Percentiles rank a stretch among this genome's conserved stretches.
phyloP scores from a whole-genome alignment of 2,888 invertebrate genomes.

The Drosophila rellima region DNA sequence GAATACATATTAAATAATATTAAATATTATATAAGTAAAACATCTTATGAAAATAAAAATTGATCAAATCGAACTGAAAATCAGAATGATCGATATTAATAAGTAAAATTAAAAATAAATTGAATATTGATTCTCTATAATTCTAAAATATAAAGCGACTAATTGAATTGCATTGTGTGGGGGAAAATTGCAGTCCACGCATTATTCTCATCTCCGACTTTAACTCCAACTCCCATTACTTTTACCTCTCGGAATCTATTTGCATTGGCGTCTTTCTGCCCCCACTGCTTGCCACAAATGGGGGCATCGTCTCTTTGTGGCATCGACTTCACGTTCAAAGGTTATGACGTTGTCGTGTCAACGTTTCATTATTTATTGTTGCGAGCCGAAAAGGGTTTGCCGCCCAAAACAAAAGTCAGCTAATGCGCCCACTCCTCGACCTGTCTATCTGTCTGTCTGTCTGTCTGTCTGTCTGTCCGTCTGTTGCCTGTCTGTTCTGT shows the following conservation, averaged over 20 bases:
- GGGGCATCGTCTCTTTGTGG: slow-evolving; percentile 10
- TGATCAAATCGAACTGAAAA: too few species aligned
- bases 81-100: too few species aligned
- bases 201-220: slow-evolving; percentile 7
- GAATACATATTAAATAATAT: too few species aligned
- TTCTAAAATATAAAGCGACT: slow-evolving; percentile 24
- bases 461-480: slow-evolving; percentile 5
- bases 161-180: slow-evolving; percentile 64
- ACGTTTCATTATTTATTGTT: slow-evolving; percentile 84
- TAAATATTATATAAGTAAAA: too few species aligned
- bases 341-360: slow-evolving; percentile 85
- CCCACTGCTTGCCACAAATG: slow-evolving; percentile 1
- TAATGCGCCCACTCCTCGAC: slow-evolving; percentile 75
- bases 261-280: slow-evolving; percentile 31
- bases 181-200: slow-evolving; percentile 26
- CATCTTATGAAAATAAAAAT: too few species aligned
- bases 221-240: slow-evolving; percentile 1
- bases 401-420: slow-evolving; percentile 72
- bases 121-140: too few species aligned
- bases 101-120: too few species aligned
- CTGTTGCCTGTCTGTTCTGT: slow-evolving; percentile 6
- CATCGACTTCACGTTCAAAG: slow-evolving; percentile 83
- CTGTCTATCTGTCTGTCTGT: slow-evolving; percentile 18
- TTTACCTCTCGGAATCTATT: slow-evolving; percentile 5
- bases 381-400: slow-evolving; percentile 77